Percentiles rank a stretch among this genome's conserved stretches.
Evolutionary conservation across 2,113 vertebrate species (phyloP).

Genomic region (Acrocephalus kingi): DNA sequence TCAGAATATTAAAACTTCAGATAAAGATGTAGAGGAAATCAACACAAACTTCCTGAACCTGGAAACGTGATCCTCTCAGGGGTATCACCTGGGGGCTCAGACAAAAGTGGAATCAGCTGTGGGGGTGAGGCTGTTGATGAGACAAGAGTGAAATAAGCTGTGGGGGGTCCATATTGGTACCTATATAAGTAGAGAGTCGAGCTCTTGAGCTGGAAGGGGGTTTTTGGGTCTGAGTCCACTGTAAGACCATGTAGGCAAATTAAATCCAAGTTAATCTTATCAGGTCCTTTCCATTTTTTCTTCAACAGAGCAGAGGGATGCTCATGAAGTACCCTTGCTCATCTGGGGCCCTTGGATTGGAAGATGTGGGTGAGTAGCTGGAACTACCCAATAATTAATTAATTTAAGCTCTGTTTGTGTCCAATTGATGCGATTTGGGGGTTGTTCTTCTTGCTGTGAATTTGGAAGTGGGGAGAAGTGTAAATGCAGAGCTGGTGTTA

Average conservation of each 20-base stretch:
- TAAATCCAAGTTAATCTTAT: background rate
- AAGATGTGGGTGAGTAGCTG: background rate
- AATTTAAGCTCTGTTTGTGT: background rate
- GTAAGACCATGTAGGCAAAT: accelerated
- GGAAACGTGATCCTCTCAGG: background rate
- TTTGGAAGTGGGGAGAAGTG: background rate
- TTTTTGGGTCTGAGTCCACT: accelerated
- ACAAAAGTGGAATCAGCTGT: background rate
- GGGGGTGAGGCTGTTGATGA: background rate
- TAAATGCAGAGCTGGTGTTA: background rate
- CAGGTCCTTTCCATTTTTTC: background rate
- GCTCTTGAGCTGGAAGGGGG: accelerated
- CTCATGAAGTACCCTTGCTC: background rate
- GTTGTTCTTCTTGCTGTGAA: background rate
- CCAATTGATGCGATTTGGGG: accelerated
- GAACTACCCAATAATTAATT: background rate
- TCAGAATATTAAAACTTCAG: background rate
- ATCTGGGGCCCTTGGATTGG: accelerated
- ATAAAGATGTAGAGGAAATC: background rate
- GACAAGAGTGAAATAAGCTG: background rate
- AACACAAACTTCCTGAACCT: background rate
- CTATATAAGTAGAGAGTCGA: background rate
- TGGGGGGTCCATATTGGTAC: accelerated
- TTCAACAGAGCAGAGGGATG: background rate
- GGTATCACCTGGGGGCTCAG: background rate